Conservation (phyloP, 2,888 invertebrate genomes). For the Neoascia interrupta region DNA sequence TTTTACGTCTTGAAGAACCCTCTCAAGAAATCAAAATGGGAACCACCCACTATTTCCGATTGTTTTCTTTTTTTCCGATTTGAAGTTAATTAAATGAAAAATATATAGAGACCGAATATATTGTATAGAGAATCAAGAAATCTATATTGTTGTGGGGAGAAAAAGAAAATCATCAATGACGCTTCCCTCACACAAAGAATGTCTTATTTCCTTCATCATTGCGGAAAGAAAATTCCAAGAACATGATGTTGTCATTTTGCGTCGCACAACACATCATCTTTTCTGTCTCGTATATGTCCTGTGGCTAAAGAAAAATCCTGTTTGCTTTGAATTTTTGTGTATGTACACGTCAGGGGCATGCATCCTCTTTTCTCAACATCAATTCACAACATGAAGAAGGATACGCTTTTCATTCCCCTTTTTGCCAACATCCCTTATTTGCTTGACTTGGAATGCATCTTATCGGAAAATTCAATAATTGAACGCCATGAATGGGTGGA, state of each 20-base stretch:
- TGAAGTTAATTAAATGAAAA: conserved; percentile 10
- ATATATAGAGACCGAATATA: neutral
- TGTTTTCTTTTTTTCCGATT: neutral
- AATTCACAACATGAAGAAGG: conserved; percentile 3
- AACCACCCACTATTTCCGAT: conserved; percentile 13
- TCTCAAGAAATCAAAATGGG: neutral
- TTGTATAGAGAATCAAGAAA: neutral
- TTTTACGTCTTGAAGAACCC: conserved; percentile 25
- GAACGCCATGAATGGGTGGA: conserved; percentile 17
- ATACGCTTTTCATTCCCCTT: neutral
- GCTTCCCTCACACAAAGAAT: neutral
- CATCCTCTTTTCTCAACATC: no score
- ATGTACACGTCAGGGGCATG: conserved; percentile 45
- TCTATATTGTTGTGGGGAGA: neutral
- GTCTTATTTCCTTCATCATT: neutral
- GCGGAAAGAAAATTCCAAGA: conserved; percentile 12
- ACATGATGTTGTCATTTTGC: conserved; percentile 15
- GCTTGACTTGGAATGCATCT: conserved; percentile 59
- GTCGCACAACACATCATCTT: neutral
- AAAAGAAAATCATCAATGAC: neutral
- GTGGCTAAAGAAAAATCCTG: conserved; percentile 42
- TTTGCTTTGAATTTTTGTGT: conserved; percentile 32
- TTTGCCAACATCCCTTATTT: conserved; percentile 54
- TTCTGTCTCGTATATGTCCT: neutral
- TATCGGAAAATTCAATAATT: conserved; percentile 60